Base-by-base conservation (phyloP, 2,797 vertebrate genomes). In the Sebastes miniatus region DNA sequence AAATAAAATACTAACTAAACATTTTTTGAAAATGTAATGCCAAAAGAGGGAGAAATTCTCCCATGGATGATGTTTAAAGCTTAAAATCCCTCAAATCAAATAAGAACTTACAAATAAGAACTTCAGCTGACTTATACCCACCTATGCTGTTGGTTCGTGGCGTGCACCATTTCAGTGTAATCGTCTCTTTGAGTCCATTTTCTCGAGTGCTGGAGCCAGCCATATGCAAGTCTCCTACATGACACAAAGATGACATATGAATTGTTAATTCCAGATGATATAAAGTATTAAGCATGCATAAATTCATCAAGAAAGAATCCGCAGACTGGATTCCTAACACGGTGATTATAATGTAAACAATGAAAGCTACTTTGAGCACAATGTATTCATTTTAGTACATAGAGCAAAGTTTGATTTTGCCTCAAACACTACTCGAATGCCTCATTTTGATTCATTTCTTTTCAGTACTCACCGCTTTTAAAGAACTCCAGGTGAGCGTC, bases 111-210 rank as follows among this genome's bases (percentile, higher is more conserved):
- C 10, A 43, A 47, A 56, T 13, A 7, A 20, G 43, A 54, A 20
- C 14, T 24, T 16, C 6, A 27, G 59, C 8, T 4, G 65, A 62
- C 11, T 20, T 20, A 12, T 65, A 12, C 91, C 20, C 71, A 95
- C 92, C 93, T 62, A 95, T 88, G 81, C 83, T 93, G 91, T 94
- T 99, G 8, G 98, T 99, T 82, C 99, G 94, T 12, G 99, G 99
- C 1, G 98, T 99, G 87, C 99, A 99, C 99, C 99, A 99, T 57
- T 99, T 99, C 32, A 99, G 93, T 0, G 99, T 99, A 31, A 99
- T 96, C 0, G 98, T 99, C 87, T 99, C 99, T 90, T 99, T 99
- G 32, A 98, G 96, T 0, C 97, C 95, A 22, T 97, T 96, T 73
- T 99, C 99, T 83, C 97, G 95, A 72, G 96, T 98, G 83, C 96